Evolutionary conservation across 2,797 vertebrate genomes (phyloP).

Genomic region (Poecilia velifera): DNA sequence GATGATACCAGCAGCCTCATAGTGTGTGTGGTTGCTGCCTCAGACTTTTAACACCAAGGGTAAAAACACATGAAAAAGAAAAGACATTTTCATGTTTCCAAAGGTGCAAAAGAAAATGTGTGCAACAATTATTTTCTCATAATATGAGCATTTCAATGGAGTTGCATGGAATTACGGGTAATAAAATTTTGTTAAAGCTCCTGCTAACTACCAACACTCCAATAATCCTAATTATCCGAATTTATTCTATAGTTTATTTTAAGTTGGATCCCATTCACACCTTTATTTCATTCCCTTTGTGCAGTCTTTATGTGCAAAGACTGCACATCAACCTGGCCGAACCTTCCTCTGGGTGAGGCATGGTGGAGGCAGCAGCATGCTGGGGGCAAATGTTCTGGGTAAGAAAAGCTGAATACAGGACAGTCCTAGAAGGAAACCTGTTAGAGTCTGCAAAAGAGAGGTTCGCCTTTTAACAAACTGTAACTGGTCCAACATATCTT

Average conservation of each 20-base stretch:
- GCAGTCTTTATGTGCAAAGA: not conserved
- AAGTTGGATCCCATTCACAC: not conserved
- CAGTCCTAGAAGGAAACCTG: not conserved
- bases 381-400: not conserved
- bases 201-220: not conserved
- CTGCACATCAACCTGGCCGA: too few species aligned
- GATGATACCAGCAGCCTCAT: constrained; percentile 5
- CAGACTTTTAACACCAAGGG: not conserved
- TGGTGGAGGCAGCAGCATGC: not conserved
- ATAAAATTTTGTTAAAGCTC: not conserved
- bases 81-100: not conserved
- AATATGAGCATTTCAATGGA: not conserved
- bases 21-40: not conserved
- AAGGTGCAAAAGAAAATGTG: not conserved
- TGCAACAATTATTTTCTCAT: not conserved
- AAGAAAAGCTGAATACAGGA: not conserved
- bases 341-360: not conserved
- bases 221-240: not conserved
- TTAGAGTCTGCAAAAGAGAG: not conserved
- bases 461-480: not conserved
- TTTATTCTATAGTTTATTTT: not conserved
- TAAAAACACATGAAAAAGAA: not conserved
- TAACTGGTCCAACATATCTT: not conserved
- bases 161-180: not conserved
- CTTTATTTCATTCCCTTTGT: not conserved